These are phyloP conservation scores for Drosophila seguyi DNA, from an alignment of 1,140 invertebrate species.

Conservation along the genomic window DNA sequence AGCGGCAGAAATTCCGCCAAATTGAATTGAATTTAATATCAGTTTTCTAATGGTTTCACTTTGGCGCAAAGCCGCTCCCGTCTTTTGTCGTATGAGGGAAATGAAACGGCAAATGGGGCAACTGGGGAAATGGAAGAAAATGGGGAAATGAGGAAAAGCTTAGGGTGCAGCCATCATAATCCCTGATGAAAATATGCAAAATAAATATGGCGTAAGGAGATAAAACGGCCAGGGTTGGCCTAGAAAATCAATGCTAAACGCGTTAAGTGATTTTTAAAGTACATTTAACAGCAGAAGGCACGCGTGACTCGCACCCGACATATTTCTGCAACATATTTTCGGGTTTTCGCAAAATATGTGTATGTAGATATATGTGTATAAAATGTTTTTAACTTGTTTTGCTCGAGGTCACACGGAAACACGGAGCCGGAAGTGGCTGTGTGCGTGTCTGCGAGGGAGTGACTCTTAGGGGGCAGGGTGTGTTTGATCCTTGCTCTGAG, in stretches of 20 bases:
- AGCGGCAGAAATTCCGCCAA: slow-evolving; percentile 38
- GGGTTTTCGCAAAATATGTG: slow-evolving; percentile 18
- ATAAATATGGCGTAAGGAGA: slow-evolving; percentile 68
- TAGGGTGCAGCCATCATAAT: slow-evolving; percentile 32
- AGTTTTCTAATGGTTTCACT: slow-evolving; percentile 68
- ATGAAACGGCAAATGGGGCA: not conserved
- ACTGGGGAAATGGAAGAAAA: slow-evolving; percentile 24
- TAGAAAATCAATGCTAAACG: slow-evolving; percentile 75
- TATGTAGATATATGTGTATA: slow-evolving; percentile 9
- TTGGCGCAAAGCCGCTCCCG: slow-evolving; percentile 6
- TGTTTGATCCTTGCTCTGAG: not conserved
- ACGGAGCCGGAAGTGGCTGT: slow-evolving; percentile 29
- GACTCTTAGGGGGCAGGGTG: not conserved
- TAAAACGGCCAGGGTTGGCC: slow-evolving; percentile 53
- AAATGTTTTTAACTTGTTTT: slow-evolving; percentile 34
- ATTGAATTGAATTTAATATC: slow-evolving; percentile 83
- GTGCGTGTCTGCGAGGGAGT: not conserved
- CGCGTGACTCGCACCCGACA: slow-evolving; percentile 32
- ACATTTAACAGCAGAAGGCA: slow-evolving; percentile 67
- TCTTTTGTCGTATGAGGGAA: slow-evolving; percentile 25
- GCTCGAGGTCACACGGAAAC: slow-evolving; percentile 46
- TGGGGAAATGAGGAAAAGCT: slow-evolving; percentile 21
- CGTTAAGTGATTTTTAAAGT: slow-evolving; percentile 83
- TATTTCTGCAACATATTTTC: slow-evolving; percentile 43
- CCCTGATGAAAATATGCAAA: slow-evolving; percentile 68